A percentile compares a stretch with the other conserved stretches of the same genome.
Evolutionary conservation across 2,113 vertebrate species (phyloP).

Genomic region (Thunnus maccoyii): DNA sequence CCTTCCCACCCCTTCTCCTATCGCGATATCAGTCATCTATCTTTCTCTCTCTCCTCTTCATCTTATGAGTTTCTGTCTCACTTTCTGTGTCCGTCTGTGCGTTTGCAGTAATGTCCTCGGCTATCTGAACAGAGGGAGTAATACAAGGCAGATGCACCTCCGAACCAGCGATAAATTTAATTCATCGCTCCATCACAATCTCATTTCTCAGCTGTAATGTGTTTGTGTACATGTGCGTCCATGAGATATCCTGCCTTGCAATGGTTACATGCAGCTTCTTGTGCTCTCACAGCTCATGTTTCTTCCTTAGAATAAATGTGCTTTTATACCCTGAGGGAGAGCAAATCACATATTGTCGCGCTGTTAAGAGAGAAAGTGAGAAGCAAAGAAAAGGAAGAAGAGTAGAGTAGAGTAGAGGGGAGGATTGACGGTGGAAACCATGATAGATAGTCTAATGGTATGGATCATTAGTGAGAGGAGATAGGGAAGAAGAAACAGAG

Average conservation of each 20-base stretch:
- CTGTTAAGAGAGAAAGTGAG: neutral
- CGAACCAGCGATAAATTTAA: constrained; percentile 20
- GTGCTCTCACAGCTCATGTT: constrained; percentile 11
- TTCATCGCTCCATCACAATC: constrained; percentile 31
- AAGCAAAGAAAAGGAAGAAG: neutral
- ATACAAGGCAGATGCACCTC: constrained; percentile 11
- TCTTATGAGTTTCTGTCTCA: neutral
- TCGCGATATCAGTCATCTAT: neutral
- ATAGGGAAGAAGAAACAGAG: neutral
- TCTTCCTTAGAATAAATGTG: constrained; percentile 43
- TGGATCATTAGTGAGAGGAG: constrained; percentile 42
- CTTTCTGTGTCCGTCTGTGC: neutral
- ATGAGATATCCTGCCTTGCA: neutral
- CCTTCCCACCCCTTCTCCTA: neutral
- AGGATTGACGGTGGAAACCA: constrained; percentile 2
- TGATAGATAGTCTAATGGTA: constrained; percentile 26
- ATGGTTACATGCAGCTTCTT: neutral
- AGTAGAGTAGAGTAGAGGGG: neutral
- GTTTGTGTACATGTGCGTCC: neutral
- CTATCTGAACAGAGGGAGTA: constrained; percentile 17
- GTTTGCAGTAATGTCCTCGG: constrained; percentile 15
- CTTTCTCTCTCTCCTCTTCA: too few relatives aligned
- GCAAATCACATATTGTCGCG: constrained; percentile 16
- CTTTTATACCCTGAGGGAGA: constrained; percentile 14
- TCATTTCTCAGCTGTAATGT: constrained; percentile 21